These are phyloP conservation scores for Cyclophora punctaria DNA, from an alignment of 2,888 invertebrate genomes.

Conservation along the genomic window DNA sequence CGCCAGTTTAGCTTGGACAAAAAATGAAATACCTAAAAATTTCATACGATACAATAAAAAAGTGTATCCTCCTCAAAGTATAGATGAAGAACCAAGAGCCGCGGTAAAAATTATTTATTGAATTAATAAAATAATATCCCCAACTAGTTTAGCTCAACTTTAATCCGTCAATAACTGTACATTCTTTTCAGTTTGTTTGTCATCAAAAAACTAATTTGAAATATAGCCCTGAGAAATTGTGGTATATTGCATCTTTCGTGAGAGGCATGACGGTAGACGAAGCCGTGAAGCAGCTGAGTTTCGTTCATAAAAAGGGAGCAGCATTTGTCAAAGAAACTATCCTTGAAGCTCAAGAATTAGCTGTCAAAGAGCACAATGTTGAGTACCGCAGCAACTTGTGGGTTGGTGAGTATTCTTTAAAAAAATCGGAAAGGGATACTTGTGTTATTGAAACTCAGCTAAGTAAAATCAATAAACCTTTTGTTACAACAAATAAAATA, in stretches of 20 bases:
- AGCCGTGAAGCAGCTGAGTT: slow-evolving; percentile 92
- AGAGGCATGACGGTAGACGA: slow-evolving; percentile 96
- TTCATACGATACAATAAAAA: slow-evolving; percentile 83
- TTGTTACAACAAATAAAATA: not conserved
- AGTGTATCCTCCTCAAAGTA: slow-evolving; percentile 85
- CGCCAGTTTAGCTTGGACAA: slow-evolving; percentile 48
- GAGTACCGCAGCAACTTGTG: slow-evolving; percentile 96
- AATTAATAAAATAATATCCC: too few relatives aligned
- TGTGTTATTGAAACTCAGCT: too few relatives aligned
- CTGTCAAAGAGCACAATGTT: slow-evolving; percentile 91
- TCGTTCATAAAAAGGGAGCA: slow-evolving; percentile 87
- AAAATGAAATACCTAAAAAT: slow-evolving; percentile 54
- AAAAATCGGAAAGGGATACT: not conserved
- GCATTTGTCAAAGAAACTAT: slow-evolving; percentile 83
- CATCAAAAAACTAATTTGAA: slow-evolving; percentile 89
- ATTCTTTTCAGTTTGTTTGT: slow-evolving; percentile 86
- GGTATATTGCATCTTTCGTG: slow-evolving; percentile 91
- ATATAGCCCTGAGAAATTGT: slow-evolving; percentile 94
- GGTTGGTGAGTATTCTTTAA: slow-evolving; percentile 80
- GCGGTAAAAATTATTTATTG: slow-evolving; percentile 78
- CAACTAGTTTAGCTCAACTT: too few relatives aligned
- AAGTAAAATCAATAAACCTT: too few relatives aligned
- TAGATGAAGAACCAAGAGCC: slow-evolving; percentile 83
- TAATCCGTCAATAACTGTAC: not conserved
- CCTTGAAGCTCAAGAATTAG: slow-evolving; percentile 91